A percentile compares a stretch with the other conserved stretches of the same genome.
These are phyloP conservation scores for Cyphomyrus discorhynchus DNA, from an alignment of 2,113 vertebrate species.

Conservation along the genomic window DNA sequence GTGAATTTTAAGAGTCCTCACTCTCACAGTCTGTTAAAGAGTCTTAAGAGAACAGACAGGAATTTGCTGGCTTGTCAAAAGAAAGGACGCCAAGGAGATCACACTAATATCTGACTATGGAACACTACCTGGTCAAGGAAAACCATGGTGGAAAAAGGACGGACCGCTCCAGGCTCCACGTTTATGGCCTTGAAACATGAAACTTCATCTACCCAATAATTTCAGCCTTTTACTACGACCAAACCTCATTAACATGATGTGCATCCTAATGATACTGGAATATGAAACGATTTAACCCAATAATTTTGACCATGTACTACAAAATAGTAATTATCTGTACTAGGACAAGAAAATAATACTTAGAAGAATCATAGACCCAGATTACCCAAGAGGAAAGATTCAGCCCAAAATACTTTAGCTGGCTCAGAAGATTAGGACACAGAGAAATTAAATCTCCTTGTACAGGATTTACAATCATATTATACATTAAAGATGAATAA, in stretches of 20 bases:
- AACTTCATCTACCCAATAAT: neutral
- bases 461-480: neutral
- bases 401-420: neutral
- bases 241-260: neutral
- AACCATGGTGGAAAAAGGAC: neutral
- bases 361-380: neutral
- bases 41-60: neutral
- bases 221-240: neutral
- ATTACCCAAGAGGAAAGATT: neutral
- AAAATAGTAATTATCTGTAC: slow-evolving; percentile 2
- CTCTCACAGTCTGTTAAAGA: neutral
- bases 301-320: neutral
- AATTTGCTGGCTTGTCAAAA: neutral
- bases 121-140: neutral
- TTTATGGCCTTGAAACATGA: neutral
- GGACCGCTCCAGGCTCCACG: neutral
- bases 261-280: slow-evolving; percentile 1
- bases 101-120: neutral
- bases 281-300: neutral
- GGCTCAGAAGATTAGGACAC: neutral
- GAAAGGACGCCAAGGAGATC: neutral
- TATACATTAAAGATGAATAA: neutral
- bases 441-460: neutral
- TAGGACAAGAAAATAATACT: neutral
- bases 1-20: neutral